A percentile compares a stretch with the other conserved stretches of the same genome.
Conservation (phyloP, 53 echinoderm and acorn worm genomes). For the Glandiceps talaboti region DNA sequence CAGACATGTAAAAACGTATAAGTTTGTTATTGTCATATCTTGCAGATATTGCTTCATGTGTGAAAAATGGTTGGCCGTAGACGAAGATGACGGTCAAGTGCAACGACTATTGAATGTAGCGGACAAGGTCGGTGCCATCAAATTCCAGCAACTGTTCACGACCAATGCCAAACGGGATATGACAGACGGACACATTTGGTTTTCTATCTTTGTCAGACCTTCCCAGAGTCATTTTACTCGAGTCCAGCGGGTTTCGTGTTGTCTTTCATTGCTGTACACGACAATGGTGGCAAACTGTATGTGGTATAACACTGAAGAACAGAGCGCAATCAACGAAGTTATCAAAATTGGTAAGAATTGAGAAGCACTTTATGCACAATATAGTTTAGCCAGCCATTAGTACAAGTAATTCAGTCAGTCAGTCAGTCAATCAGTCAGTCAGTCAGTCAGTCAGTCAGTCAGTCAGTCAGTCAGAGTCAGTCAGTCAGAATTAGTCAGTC, state of each 20-base stretch:
- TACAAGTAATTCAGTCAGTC: no score
- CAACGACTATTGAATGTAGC: not conserved
- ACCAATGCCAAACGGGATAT: not conserved
- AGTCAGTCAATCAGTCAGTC: no score
- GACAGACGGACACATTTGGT: not conserved
- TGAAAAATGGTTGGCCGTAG: not conserved
- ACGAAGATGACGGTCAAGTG: not conserved
- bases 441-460: no score
- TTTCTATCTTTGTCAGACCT: not conserved
- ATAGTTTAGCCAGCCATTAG: no score
- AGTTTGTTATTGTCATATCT: no score
- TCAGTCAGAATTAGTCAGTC: no score
- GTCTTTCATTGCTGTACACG: slow-evolving; percentile 48
- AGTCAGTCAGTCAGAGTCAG: no score
- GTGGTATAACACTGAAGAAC: slow-evolving; percentile 29
- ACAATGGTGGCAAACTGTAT: slow-evolving; percentile 64
- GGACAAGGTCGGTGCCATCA: not conserved
- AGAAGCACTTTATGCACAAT: no score
- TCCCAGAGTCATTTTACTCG: slow-evolving; percentile 36
- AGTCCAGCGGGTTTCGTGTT: slow-evolving; percentile 59
- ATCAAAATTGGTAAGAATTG: not conserved
- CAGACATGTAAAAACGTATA: no score
- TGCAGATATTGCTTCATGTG: not conserved
- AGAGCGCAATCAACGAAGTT: not conserved
- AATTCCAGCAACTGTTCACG: not conserved